Percentiles rank a stretch among this genome's conserved stretches.
These are phyloP conservation scores for Chloroceryle inda DNA, from an alignment of 2,797 vertebrate species.

Conservation along the genomic window DNA sequence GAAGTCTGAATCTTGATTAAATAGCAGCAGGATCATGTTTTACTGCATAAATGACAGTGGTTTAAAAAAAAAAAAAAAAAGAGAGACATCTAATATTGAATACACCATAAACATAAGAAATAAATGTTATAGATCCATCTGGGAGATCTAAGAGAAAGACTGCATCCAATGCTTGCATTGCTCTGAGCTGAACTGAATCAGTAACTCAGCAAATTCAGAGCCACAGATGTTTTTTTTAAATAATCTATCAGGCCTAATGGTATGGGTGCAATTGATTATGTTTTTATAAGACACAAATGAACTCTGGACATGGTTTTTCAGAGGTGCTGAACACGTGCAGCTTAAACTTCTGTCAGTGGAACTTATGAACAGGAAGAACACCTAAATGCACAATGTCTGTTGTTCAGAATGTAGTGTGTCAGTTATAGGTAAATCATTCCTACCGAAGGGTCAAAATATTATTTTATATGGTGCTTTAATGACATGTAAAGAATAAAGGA, in stretches of 20 bases:
- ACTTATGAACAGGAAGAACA: neutral
- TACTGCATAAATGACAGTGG: neutral
- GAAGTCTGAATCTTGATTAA: neutral
- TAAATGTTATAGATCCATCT: neutral
- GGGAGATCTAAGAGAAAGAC: neutral
- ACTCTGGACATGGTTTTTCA: neutral
- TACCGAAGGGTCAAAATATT: neutral
- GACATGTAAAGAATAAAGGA: neutral
- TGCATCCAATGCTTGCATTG: neutral
- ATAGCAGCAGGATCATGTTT: neutral
- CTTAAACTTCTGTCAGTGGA: neutral
- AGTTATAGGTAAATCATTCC: neutral
- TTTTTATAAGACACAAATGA: neutral
- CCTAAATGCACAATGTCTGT: neutral
- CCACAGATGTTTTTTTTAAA: neutral
- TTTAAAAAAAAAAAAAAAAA: neutral
- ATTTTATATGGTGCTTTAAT: neutral
- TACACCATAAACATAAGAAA: neutral
- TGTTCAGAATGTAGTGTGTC: neutral
- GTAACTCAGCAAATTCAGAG: neutral
- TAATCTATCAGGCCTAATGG: neutral
- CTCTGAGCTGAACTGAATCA: neutral
- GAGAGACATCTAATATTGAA: neutral
- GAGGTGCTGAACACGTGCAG: neutral
- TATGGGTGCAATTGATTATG: neutral